Percentiles rank a stretch among this genome's conserved stretches.
Conservation (phyloP, 2,888 invertebrate species). For the Papilio gigon region DNA sequence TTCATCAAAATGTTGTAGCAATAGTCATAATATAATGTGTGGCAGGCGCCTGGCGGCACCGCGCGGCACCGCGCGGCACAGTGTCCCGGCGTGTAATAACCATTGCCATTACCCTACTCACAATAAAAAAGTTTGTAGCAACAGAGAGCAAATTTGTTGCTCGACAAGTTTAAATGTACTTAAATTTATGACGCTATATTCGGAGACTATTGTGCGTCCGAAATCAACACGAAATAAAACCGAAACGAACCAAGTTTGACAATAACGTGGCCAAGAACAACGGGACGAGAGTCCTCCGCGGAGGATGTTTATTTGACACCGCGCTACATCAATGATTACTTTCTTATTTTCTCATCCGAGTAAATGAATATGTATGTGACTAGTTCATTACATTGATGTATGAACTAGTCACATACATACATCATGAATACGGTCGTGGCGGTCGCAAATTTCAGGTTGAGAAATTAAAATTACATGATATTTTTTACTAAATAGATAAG, state of each 20-base stretch:
- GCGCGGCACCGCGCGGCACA: no score
- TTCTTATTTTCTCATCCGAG: no score
- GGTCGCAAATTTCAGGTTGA: no score
- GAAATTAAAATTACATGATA: no score
- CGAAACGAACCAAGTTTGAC: slow-evolving; percentile 48
- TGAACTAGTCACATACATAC: no score
- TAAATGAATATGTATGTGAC: no score
- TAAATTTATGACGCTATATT: slow-evolving; percentile 26
- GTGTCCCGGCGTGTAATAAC: background rate
- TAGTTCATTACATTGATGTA: no score
- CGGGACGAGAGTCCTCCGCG: slow-evolving; percentile 42
- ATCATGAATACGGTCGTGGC: no score
- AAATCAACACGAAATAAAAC: slow-evolving; percentile 50
- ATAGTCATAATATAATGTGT: background rate
- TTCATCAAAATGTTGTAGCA: no score
- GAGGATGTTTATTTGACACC: slow-evolving; percentile 46
- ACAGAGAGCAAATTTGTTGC: slow-evolving; percentile 15
- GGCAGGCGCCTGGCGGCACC: no score
- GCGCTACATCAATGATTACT: slow-evolving; percentile 45
- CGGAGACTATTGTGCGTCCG: slow-evolving; percentile 20
- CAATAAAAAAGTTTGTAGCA: slow-evolving; percentile 2
- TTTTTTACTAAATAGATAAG: no score
- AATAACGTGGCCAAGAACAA: slow-evolving; percentile 47
- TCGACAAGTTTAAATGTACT: slow-evolving; percentile 12
- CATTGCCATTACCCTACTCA: slow-evolving; percentile 4